Evolutionary conservation across 2,888 invertebrate genomes (phyloP), one percentile per base, ranked within the genome.

Genomic region (Harpagoxenus sublaevis): DNA sequence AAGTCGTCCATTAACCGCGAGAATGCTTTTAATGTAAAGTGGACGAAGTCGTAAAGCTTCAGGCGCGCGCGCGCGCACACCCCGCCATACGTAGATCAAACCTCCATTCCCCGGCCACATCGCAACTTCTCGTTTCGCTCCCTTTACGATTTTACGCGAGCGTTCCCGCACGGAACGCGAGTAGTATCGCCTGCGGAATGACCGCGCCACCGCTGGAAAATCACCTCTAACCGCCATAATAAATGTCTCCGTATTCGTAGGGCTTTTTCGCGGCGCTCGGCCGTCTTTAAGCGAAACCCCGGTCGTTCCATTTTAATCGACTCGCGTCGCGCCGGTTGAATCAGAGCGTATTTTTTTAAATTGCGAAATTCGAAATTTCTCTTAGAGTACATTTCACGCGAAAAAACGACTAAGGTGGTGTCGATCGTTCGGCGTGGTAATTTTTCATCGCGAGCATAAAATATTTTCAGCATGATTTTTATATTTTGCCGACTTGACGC

Each of bases 11-110:
- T 92, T 91, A 92, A 91, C 87, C 90, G 74, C 87, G 88, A 88
- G 90, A 91, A 90, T 89, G 92, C 89, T 92, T 90, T 91, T 90
- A 89, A 91, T 92, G 91, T 87, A 90, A 92, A 92, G 88, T 89
- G 89, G 84, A 88, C 86, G 89, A 89, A 90, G 84, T 92, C 90
- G 89, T 91, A 92, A 92, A 89, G 89, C 87, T 87, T 31, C 10
- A 1, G 9, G 28, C 23, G n/a, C 39, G 55, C 42, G 57, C 51
- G 63, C 9, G 31, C 10, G 15, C 31, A 5, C 79, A 84, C 83
- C 73, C 86, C 87, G 23, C 23, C 89, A 89, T 89, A 87, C 89
- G 87, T 89, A 87, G 91, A 89, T 91, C 86, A 88, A 88, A 86
- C 85, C 86, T 66, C 66, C 75, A 12, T 2, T 31, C 83, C 70